Percentiles rank a stretch among this genome's conserved stretches.
These are phyloP conservation scores for Brachionus paranguensis DNA, from an alignment of 1,140 invertebrate species.

Conservation along the genomic window DNA sequence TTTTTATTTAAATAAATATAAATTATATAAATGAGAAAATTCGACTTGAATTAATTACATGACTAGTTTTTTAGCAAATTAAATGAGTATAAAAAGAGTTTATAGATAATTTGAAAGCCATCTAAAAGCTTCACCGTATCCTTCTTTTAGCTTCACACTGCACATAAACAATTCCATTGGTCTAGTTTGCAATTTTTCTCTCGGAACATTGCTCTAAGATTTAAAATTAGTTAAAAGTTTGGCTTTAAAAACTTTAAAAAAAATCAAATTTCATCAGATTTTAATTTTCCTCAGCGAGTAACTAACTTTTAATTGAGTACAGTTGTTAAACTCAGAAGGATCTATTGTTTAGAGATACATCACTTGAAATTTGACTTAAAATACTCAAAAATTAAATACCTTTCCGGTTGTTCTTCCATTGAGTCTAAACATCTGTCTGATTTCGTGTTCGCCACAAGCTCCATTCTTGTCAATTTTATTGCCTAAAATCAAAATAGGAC, in stretches of 20 bases:
- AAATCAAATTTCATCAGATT: conserved; percentile 38
- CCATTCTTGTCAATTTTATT: conserved; percentile 98
- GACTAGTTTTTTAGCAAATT: not conserved
- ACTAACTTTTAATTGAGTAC: conserved; percentile 9
- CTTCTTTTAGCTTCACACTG: conserved; percentile 94
- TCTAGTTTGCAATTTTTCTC: conserved; percentile 79
- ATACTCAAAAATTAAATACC: conserved; percentile 59
- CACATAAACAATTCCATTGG: conserved; percentile 99
- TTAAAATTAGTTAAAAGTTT: conserved; percentile 35
- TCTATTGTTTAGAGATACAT: conserved; percentile 30
- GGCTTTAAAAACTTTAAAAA: not conserved
- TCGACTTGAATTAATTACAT: not conserved
- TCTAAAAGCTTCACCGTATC: conserved; percentile 98
- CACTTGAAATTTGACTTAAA: conserved; percentile 14
- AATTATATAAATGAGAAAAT: not conserved
- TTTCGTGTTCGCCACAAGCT: conserved; percentile 92
- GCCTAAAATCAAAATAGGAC: conserved; percentile 91
- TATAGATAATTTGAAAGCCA: conserved; percentile 88
- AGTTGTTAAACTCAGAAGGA: conserved; percentile 40
- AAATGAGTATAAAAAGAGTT: not conserved
- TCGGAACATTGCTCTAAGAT: conserved; percentile 73
- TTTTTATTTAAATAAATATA: conserved; percentile 12
- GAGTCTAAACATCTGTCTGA: conserved; percentile 82
- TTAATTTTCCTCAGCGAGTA: conserved; percentile 11
- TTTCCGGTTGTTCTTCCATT: conserved; percentile 94